Percentiles rank a stretch among this genome's conserved stretches.
phyloP scores from a whole-genome alignment of 2,113 vertebrate species.

The Podarcis cretensis region DNA sequence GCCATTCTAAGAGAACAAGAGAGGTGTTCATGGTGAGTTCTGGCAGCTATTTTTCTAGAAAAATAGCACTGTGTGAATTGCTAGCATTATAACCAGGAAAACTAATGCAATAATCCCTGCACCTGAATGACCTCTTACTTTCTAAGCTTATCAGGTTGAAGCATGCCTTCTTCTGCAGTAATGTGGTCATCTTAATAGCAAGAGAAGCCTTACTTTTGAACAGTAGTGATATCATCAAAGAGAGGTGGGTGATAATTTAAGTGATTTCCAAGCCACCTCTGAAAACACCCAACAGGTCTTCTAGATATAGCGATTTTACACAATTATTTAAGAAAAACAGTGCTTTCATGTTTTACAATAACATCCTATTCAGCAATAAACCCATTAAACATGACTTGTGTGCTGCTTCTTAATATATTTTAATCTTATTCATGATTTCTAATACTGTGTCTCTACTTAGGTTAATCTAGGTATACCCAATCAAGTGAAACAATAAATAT shows the following conservation, averaged over 20 bases:
- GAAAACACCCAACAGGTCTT: not conserved
- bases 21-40: too few species aligned
- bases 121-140: not conserved
- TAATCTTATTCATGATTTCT: slow-evolving; percentile 27
- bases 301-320: not conserved
- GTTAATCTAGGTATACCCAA: slow-evolving; percentile 31
- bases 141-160: not conserved
- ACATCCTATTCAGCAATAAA: slow-evolving; percentile 9
- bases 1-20: too few species aligned
- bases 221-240: not conserved
- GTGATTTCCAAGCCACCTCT: not conserved
- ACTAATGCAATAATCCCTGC: too few species aligned
- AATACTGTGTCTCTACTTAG: slow-evolving; percentile 20
- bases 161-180: not conserved
- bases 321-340: slow-evolving; percentile 14
- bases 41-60: too few species aligned
- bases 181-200: not conserved
- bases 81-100: too few species aligned
- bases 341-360: slow-evolving; percentile 26
- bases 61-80: too few species aligned
- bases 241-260: not conserved
- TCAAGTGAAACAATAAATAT: slow-evolving; percentile 36
- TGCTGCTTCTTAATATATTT: slow-evolving; percentile 22
- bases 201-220: not conserved
- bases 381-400: not conserved